Evolutionary conservation across 2,888 invertebrate species (phyloP), one percentile per base, ranked within the genome.

Genomic region (Melipona beecheii): DNA sequence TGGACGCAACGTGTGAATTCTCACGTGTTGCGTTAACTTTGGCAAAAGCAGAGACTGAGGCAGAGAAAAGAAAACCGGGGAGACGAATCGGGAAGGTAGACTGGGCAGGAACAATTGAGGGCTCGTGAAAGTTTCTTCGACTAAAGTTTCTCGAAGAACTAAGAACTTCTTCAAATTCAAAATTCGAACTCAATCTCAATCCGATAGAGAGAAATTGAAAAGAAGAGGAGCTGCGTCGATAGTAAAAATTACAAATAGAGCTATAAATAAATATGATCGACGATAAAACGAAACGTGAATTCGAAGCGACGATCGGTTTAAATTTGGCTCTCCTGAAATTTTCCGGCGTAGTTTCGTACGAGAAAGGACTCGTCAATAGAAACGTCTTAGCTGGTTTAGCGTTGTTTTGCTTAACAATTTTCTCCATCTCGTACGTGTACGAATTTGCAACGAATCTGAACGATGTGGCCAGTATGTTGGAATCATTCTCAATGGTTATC

Each of bases 401-500:
- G 13, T 74, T 81, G 50, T 15, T 60, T 6, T 82, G 78, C 9
- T 27, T 78, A 1, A 56, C 73, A 9, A 43, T 72, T 0, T 77
- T 78, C 71, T 52, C 73, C 4, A 0, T 77, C 21, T 73, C 86
- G 9, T 88, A 88, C 73, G 49, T 50, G 9, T 74, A 78, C 36
- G 73, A 78, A 24, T 83, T 86, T n/a, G 52, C 31, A 11, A 24
- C 54, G 13, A 24, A 43, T 24, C 69, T 50, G 17, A n/a, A 52
- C 6, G 24, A 76, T 31, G 24, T 81, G n/a, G 70, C 84, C 31
- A 72, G 50, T 2, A 83, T 75, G 6, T 64, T 85, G 36, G 85
- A 88, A 19, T 82, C 64, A 0, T 68, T 89, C 43, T 24, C 88
- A 24, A 58, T 88, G 81, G 54, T 83, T 0, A 58, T 88, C 5